A percentile compares a stretch with the other conserved stretches of the same genome.
phyloP scores from a whole-genome alignment of 37 sponge, comb jelly and placozoan species.

The Theonella swinhoei region DNA sequence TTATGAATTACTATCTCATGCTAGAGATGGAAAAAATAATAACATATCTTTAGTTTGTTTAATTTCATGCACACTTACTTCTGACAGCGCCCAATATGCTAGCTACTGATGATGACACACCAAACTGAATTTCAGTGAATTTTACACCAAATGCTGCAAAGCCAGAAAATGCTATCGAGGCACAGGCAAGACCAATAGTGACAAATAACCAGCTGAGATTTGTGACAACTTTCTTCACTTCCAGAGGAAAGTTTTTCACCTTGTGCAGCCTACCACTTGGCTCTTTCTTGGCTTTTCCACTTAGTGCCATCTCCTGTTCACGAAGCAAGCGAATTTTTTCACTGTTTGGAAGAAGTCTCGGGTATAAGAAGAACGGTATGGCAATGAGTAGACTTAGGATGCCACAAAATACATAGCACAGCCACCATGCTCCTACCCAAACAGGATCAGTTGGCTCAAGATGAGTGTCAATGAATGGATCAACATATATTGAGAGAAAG shows the following conservation, averaged over 20 bases:
- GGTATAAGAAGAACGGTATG: slow-evolving; percentile 80
- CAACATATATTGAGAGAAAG: slow-evolving; percentile 68
- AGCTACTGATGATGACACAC: slow-evolving; percentile 36
- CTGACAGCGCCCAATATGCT: slow-evolving; percentile 46
- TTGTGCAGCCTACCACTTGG: too few species aligned
- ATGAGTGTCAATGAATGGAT: slow-evolving; percentile 36
- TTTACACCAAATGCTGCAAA: slow-evolving; percentile 76
- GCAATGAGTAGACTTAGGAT: slow-evolving; percentile 44
- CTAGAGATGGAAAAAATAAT: neutral
- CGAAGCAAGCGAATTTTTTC: slow-evolving; percentile 23
- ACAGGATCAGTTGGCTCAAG: slow-evolving; percentile 26
- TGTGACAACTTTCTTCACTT: neutral
- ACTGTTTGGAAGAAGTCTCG: slow-evolving; percentile 59
- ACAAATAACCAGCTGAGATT: slow-evolving; percentile 66
- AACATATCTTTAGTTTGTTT: neutral
- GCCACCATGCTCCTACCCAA: slow-evolving; percentile 90
- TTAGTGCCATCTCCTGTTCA: slow-evolving; percentile 25
- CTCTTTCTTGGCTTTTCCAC: neutral
- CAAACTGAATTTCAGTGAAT: slow-evolving; percentile 68
- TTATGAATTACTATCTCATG: neutral
- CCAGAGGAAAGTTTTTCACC: neutral
- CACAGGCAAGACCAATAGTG: slow-evolving; percentile 25
- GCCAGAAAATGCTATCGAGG: slow-evolving; percentile 53
- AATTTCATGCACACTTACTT: slow-evolving; percentile 14
- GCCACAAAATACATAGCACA: slow-evolving; percentile 66